Evolutionary conservation across 2,113 vertebrate species (phyloP).

Genomic region (Euleptes europaea): DNA sequence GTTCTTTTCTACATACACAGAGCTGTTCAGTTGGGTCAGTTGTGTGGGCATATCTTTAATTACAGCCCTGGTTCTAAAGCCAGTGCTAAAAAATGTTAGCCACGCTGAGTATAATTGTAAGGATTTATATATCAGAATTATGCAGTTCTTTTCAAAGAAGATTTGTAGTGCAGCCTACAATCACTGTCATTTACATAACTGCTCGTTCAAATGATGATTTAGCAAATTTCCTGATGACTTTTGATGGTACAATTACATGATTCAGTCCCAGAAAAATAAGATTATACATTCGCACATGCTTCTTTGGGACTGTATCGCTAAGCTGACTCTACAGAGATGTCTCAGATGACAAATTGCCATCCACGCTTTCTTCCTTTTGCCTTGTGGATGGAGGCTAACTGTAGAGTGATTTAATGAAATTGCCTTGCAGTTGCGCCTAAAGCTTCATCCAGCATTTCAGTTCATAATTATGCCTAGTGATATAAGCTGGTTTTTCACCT

Average conservation of each 20-base stretch:
- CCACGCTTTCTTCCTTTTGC: constrained; percentile 6
- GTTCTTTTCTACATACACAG: no score
- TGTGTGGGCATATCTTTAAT: not conserved
- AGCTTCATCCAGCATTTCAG: not conserved
- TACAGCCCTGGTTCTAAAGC: not conserved
- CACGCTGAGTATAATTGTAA: not conserved
- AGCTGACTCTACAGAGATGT: constrained; percentile 6
- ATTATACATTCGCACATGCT: not conserved
- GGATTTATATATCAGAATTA: not conserved
- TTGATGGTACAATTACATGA: constrained; percentile 19
- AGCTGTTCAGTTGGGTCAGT: not conserved
- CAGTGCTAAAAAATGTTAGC: not conserved
- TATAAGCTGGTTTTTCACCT: not conserved
- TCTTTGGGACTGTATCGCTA: not conserved
- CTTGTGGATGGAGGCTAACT: constrained; percentile 25
- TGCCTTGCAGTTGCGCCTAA: not conserved
- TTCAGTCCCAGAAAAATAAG: constrained; percentile 18
- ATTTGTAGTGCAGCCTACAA: constrained; percentile 8
- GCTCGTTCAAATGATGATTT: constrained; percentile 38
- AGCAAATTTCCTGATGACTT: constrained; percentile 30
- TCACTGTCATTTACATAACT: constrained; percentile 47
- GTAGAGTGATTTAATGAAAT: constrained; percentile 35
- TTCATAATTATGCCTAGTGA: not conserved
- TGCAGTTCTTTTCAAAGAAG: constrained; percentile 25
- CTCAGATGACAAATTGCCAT: not conserved